A percentile compares a stretch with the other conserved stretches of the same genome.
Conservation (phyloP, 2,113 vertebrate species). For the Etia nguti region DNA sequence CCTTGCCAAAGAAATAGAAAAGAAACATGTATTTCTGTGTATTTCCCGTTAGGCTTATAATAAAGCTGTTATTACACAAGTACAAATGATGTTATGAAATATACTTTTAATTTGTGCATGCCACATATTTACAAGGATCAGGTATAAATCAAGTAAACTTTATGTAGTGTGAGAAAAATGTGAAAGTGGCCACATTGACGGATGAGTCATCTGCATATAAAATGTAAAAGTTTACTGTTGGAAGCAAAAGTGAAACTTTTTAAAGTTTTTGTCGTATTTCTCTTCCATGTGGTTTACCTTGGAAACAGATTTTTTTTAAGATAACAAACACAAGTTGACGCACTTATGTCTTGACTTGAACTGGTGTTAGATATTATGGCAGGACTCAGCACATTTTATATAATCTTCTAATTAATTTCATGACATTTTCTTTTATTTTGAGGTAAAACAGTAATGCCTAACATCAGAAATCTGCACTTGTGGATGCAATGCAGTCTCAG, state of each 20-base stretch:
- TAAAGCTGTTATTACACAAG: background rate
- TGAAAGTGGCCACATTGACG: background rate
- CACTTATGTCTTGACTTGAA: background rate
- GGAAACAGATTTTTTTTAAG: background rate
- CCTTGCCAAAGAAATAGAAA: background rate
- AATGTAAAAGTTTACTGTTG: background rate
- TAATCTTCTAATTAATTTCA: background rate
- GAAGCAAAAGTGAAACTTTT: background rate
- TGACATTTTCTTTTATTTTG: background rate
- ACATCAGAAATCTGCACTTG: background rate
- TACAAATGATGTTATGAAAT: background rate
- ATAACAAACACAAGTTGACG: background rate
- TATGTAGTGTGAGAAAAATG: background rate
- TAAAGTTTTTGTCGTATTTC: background rate
- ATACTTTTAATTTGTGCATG: too few species aligned
- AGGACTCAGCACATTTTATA: background rate
- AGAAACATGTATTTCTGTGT: background rate
- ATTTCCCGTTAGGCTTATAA: background rate
- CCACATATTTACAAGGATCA: background rate
- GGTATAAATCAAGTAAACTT: background rate
- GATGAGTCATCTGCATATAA: background rate
- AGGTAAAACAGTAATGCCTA: background rate
- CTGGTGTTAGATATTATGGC: background rate
- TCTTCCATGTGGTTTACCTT: background rate
- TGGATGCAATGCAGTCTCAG: background rate